Conservation (phyloP, 2,113 vertebrate species). For the Gymnocephalus cernua region DNA sequence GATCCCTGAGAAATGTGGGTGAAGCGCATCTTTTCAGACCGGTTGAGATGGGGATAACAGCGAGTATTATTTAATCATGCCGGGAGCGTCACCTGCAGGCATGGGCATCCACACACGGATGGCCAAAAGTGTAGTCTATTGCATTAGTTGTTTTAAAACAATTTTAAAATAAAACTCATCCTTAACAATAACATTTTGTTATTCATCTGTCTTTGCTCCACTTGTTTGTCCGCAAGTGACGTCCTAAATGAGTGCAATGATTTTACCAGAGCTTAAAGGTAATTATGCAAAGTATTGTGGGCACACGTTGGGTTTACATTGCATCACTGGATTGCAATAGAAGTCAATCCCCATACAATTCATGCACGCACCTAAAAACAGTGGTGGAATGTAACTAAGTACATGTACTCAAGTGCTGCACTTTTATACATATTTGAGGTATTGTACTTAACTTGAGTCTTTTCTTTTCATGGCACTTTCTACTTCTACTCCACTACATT, state of each 20-base stretch:
- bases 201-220: not conserved
- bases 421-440: too few relatives aligned
- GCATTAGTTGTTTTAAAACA: not conserved
- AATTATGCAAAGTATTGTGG: conserved; percentile 26
- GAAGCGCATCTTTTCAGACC: conserved; percentile 31
- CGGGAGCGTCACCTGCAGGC: conserved; percentile 17
- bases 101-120: not conserved
- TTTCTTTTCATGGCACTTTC: too few relatives aligned
- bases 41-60: not conserved
- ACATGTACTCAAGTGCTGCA: too few relatives aligned
- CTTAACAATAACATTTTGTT: not conserved
- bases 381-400: too few relatives aligned
- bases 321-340: conserved; percentile 4
- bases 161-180: too few relatives aligned
- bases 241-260: not conserved
- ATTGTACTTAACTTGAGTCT: too few relatives aligned
- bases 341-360: not conserved
- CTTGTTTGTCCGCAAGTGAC: not conserved
- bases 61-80: not conserved
- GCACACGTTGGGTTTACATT: conserved; percentile 3
- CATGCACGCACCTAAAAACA: not conserved
- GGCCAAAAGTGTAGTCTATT: not conserved
- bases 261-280: not conserved
- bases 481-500: too few relatives aligned
- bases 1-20: conserved; percentile 44